Percentiles rank a stretch among this genome's conserved stretches.
phyloP scores from a whole-genome alignment of 2,888 invertebrate species.

The Plebejus melissa region DNA sequence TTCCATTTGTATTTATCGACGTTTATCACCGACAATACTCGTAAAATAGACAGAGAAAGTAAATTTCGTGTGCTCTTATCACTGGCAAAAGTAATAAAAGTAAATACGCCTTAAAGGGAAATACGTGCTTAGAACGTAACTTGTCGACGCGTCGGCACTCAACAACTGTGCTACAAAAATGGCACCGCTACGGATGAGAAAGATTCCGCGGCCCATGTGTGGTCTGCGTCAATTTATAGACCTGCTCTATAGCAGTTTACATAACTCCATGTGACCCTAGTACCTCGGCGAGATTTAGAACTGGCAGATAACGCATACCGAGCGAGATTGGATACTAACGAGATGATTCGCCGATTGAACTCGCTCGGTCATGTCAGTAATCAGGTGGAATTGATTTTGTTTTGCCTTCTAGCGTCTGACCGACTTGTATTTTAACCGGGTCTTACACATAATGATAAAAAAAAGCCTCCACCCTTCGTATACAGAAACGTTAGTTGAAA shows the following conservation, averaged over 20 bases:
- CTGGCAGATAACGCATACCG: constrained; percentile 6
- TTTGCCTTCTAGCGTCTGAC: neutral
- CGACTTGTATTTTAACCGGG: neutral
- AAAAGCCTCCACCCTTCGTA: neutral
- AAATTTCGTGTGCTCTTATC: constrained; percentile 26
- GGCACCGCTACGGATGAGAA: constrained; percentile 38
- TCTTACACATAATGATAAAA: neutral
- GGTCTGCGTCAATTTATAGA: constrained; percentile 29
- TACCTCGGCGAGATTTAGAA: constrained; percentile 17
- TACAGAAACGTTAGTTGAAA: neutral
- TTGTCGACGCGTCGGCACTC: constrained; percentile 30
- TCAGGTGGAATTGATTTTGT: constrained; percentile 13
- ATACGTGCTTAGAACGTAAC: constrained; percentile 34
- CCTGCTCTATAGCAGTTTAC: constrained; percentile 14
- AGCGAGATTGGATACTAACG: constrained; percentile 1
- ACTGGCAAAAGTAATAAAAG: constrained; percentile 28
- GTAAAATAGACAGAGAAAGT: constrained; percentile 19
- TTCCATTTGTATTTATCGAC: neutral
- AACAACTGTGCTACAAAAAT: constrained; percentile 39
- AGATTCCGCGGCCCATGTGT: constrained; percentile 36
- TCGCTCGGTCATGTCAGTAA: neutral
- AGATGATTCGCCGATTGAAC: constrained; percentile 3
- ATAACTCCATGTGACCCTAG: constrained; percentile 25
- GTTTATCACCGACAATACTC: constrained; percentile 8
- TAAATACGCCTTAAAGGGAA: constrained; percentile 34